Evolutionary conservation across 53 echinoderm and acorn worm genomes (phyloP).

Genomic region (Mesocentrotus franciscanus): DNA sequence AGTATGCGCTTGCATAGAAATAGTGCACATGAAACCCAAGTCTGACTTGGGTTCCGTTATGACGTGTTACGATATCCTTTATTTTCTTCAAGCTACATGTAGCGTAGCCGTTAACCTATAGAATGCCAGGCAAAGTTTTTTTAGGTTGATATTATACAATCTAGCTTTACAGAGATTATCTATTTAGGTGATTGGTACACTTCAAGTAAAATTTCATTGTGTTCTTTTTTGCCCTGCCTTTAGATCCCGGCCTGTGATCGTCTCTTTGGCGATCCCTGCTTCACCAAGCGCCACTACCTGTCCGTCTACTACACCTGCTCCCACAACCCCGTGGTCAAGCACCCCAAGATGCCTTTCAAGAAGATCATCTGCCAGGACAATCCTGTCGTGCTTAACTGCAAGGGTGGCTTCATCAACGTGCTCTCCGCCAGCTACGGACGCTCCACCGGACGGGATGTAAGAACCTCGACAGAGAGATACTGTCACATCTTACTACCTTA

Average conservation of each 20-base stretch:
- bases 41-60: too few relatives aligned
- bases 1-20: too few relatives aligned
- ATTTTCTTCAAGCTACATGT: neutral
- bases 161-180: too few relatives aligned
- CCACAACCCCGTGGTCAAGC: conserved; percentile 28
- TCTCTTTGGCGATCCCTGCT: conserved; percentile 62
- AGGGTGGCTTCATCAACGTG: conserved; percentile 61
- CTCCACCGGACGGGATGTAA: conserved; percentile 65
- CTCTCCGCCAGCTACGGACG: conserved; percentile 69
- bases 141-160: too few relatives aligned
- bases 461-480: neutral
- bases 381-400: conserved; percentile 35
- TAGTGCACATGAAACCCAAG: too few relatives aligned
- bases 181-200: conserved; percentile 38
- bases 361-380: conserved; percentile 63
- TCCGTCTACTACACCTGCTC: conserved; percentile 66
- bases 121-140: too few relatives aligned
- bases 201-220: neutral
- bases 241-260: conserved; percentile 62
- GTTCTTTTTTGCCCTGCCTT: neutral
- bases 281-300: conserved; percentile 65
- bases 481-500: neutral
- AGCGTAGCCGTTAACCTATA: too few relatives aligned
- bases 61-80: too few relatives aligned
- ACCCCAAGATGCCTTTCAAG: conserved; percentile 27